Conservation (phyloP, 1,140 invertebrate genomes). For the Matsumurasca onukii region DNA sequence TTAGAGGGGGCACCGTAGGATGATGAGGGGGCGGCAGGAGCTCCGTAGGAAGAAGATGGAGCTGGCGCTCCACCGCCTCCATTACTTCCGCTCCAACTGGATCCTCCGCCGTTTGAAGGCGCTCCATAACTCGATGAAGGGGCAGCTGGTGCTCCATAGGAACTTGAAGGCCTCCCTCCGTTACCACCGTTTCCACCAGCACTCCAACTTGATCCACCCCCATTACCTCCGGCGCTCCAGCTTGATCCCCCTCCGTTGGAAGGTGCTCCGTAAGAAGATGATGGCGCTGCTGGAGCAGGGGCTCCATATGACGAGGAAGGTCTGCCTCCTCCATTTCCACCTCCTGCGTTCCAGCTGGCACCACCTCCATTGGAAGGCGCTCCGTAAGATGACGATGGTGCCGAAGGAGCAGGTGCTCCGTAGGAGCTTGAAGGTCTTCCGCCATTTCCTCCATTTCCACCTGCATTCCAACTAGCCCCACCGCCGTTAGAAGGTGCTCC, state of each 20-base stretch:
- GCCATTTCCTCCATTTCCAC: not conserved
- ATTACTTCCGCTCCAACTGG: slow-evolving; percentile 13
- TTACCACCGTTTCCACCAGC: slow-evolving; percentile 31
- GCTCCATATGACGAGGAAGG: slow-evolving; percentile 34
- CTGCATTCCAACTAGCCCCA: slow-evolving; percentile 26
- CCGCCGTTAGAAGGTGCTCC: slow-evolving; percentile 28
- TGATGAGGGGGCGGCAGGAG: slow-evolving; percentile 24
- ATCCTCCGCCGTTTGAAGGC: slow-evolving; percentile 25
- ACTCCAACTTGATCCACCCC: slow-evolving; percentile 29
- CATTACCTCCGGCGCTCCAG: not conserved
- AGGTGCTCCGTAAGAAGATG: slow-evolving; percentile 32
- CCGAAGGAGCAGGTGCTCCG: slow-evolving; percentile 32
- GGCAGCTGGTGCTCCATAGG: slow-evolving; percentile 34
- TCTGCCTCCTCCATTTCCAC: slow-evolving; percentile 3
- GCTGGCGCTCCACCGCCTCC: slow-evolving; percentile 34
- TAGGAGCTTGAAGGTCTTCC: slow-evolving; percentile 29
- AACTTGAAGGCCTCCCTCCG: slow-evolving; percentile 29
- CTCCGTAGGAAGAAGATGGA: slow-evolving; percentile 33
- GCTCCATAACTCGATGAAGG: slow-evolving; percentile 32
- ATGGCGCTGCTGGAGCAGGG: slow-evolving; percentile 23
- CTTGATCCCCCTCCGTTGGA: not conserved
- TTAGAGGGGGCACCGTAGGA: slow-evolving; percentile 24
- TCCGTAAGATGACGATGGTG: slow-evolving; percentile 29
- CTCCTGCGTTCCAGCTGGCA: not conserved
- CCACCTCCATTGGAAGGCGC: slow-evolving; percentile 19